phyloP scores from a whole-genome alignment of 2,888 invertebrate genomes.

The Clusia tigrina region DNA sequence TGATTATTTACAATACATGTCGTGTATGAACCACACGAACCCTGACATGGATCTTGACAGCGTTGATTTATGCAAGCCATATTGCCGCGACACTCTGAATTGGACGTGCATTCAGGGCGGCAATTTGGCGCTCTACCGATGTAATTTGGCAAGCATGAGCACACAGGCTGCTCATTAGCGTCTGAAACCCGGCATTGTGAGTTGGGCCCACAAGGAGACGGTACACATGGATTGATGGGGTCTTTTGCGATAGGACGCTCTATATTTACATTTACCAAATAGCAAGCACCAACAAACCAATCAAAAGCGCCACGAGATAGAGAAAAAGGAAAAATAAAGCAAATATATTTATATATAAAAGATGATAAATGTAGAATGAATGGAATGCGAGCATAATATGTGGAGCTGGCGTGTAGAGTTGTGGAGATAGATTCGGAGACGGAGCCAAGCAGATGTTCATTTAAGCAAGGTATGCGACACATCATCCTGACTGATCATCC shows the following conservation, averaged over 20 bases:
- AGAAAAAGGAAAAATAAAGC: constrained; percentile 47
- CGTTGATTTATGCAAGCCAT: constrained; percentile 83
- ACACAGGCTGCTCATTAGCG: constrained; percentile 76
- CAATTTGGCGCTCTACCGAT: constrained; percentile 86
- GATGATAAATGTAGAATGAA: constrained; percentile 36
- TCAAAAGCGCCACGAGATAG: constrained; percentile 36
- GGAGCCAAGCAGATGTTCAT: neutral
- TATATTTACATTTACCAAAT: constrained; percentile 41
- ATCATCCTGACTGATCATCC: too few relatives aligned
- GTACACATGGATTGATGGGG: constrained; percentile 76
- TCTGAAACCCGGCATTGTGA: constrained; percentile 78
- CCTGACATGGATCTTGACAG: constrained; percentile 84
- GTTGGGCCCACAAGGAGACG: constrained; percentile 85
- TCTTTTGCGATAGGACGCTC: constrained; percentile 54
- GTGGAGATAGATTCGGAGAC: neutral
- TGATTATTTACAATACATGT: constrained; percentile 84
- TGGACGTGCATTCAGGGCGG: constrained; percentile 84
- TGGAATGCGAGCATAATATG: constrained; percentile 9
- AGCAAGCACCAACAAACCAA: constrained; percentile 36
- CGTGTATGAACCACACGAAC: constrained; percentile 82
- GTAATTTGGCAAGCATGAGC: constrained; percentile 81
- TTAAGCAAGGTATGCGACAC: too few relatives aligned
- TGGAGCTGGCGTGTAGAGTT: neutral
- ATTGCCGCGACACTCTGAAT: constrained; percentile 84
- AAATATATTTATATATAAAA: constrained; percentile 36